phyloP scores from a whole-genome alignment of 2,113 vertebrate genomes.

The Daboia siamensis region DNA sequence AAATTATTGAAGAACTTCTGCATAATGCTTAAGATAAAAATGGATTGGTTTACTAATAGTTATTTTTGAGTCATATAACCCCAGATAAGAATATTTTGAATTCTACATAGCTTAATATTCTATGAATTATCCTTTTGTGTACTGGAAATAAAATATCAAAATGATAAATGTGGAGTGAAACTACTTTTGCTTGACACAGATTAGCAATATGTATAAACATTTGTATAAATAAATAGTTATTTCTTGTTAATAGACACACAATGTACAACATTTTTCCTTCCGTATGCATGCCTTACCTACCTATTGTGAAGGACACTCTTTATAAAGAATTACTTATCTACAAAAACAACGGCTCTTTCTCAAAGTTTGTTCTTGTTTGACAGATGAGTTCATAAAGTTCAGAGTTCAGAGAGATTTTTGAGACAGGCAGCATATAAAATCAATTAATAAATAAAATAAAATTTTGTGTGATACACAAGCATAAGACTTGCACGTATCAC shows the following conservation, averaged over 20 bases:
- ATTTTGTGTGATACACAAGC: neutral
- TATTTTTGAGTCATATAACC: neutral
- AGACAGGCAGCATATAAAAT: neutral
- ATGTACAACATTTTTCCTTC: neutral
- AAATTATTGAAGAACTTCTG: neutral
- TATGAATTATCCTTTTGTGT: neutral
- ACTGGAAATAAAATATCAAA: neutral
- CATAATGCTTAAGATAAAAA: neutral
- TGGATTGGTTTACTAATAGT: neutral
- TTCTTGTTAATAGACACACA: neutral
- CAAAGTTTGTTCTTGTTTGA: neutral
- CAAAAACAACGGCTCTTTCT: slow-evolving; percentile 6
- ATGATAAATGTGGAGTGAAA: neutral
- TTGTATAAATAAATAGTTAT: neutral
- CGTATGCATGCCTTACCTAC: neutral
- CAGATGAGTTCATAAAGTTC: neutral
- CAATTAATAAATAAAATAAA: neutral
- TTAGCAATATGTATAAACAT: neutral
- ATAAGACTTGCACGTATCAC: neutral
- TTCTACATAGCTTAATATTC: neutral
- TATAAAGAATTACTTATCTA: slow-evolving; percentile 16
- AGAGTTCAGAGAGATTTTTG: neutral
- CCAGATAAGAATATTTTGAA: neutral
- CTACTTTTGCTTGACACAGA: slow-evolving; percentile 10
- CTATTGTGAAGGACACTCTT: slow-evolving; percentile 2